Percentiles rank a stretch among this genome's conserved stretches.
These are phyloP conservation scores for Hypotaenidia philippensis DNA, from an alignment of 2,797 vertebrate genomes.

Conservation along the genomic window DNA sequence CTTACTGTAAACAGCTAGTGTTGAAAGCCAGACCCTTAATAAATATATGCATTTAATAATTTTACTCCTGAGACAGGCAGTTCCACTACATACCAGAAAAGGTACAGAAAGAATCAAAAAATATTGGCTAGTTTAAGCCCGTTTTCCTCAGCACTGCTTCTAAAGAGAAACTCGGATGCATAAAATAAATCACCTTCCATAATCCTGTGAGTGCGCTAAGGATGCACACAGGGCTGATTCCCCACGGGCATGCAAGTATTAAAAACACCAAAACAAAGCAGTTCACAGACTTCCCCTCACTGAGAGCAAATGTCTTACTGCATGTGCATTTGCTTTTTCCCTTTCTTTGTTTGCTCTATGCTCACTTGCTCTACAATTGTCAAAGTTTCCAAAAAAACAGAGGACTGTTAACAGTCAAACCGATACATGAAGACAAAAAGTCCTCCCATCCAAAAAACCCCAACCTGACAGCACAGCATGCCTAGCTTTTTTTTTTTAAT, in stretches of 20 bases:
- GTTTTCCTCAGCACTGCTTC: background rate
- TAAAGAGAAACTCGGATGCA: background rate
- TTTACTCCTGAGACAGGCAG: background rate
- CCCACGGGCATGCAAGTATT: background rate
- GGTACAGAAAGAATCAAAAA: background rate
- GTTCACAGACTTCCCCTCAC: background rate
- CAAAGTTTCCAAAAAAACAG: background rate
- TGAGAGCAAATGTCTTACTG: background rate
- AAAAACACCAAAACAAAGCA: background rate
- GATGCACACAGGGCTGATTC: background rate
- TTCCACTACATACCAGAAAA: background rate
- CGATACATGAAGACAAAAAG: background rate
- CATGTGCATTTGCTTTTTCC: background rate
- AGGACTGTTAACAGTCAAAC: background rate
- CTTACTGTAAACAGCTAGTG: background rate
- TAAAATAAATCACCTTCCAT: background rate
- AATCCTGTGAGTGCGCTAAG: background rate
- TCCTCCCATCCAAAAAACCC: background rate
- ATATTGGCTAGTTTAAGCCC: background rate
- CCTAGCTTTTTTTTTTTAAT: background rate
- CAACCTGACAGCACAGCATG: background rate
- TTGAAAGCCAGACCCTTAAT: background rate
- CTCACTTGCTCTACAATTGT: background rate
- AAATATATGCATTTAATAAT: background rate
- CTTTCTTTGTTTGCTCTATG: background rate